Base-by-base conservation (phyloP, 1,140 invertebrate species). In the Nasonia vitripennis region DNA sequence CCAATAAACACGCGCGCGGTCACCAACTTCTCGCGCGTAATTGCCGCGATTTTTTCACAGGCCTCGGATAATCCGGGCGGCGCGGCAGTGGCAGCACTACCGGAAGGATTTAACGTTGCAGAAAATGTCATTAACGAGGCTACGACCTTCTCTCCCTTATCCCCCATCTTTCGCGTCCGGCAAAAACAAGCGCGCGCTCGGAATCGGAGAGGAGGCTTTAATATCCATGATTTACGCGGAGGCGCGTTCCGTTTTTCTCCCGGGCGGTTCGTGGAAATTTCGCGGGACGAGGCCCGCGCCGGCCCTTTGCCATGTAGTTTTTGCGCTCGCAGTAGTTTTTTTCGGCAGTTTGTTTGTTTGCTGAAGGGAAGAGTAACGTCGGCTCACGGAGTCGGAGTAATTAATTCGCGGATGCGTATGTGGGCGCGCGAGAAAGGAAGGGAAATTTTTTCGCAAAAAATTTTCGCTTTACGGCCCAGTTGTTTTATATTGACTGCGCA, bases 111-210 rank as follows among this genome's bases (percentile, higher is more conserved):
- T 81, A 85, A 85, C 70, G 70, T 85, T 41, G 70, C 31, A 81
- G 84, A 85, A 84, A 85, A 85, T 85, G 70, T 85, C 84, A 81
- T 75, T 85, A 81, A 81, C 68, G 67, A 78, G 62, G 55, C 23
- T 48, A 71, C 62, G 37, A 23, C 23, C 12, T 34, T 31, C 41
- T 48, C 31, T 82, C 45, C 45, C 79, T 80, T 68, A 62, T 70
- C 2, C 20, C 62, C 27, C 37, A 62, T 67, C 55, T 20, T 79
- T 67, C 11, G 14, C 51, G 62, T 12, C 34, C 51, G 31, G n/a
- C 55, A 71, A 73, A 81, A 73, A 68, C 41, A 71, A 31, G 7
- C n/a, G 17, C 51, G 68, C 71, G 37, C 11, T 37, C 11, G 70
- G 45, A 74, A 73, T 73, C 41, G 31, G 20, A 23, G 70, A 81